Conservation (phyloP, 2,888 invertebrate species). For the Flexamia atlantica region DNA sequence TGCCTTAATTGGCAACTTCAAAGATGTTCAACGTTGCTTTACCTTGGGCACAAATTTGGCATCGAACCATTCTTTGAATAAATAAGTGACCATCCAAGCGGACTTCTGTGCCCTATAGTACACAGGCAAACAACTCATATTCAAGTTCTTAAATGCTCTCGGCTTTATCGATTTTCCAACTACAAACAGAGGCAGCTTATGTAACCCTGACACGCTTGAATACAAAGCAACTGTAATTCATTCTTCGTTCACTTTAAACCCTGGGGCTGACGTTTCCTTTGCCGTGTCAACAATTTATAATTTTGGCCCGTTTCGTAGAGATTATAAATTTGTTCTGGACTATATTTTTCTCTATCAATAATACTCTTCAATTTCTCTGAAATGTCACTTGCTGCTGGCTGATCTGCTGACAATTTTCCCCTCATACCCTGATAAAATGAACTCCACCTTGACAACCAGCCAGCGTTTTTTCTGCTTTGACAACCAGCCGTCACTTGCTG, state of each 20-base stretch:
- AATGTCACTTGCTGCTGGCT: conserved; percentile 55
- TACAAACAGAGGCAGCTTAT: no score
- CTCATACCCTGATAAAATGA: conserved; percentile 61
- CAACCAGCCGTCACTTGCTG: conserved; percentile 65
- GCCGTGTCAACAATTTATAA: background rate
- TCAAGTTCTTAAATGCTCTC: no score
- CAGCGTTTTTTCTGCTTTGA: conserved; percentile 64
- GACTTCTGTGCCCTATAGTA: no score
- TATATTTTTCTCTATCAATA: background rate
- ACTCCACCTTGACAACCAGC: no score
- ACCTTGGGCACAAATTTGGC: no score
- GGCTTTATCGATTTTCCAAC: no score
- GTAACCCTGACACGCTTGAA: no score
- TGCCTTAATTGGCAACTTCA: no score
- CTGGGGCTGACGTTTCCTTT: background rate
- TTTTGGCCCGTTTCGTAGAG: conserved; percentile 9
- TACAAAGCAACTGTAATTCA: conserved; percentile 44
- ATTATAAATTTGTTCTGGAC: conserved; percentile 32
- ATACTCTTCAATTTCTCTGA: conserved; percentile 11
- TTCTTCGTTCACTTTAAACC: background rate
- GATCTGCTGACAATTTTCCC: conserved; percentile 65
- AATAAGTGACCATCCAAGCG: no score
- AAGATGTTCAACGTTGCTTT: no score
- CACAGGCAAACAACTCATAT: no score
- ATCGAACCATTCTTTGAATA: no score